Percentiles rank a stretch among this genome's conserved stretches.
These are phyloP conservation scores for Dunckerocampus dactyliophorus DNA, from an alignment of 2,113 vertebrate genomes.

Conservation along the genomic window DNA sequence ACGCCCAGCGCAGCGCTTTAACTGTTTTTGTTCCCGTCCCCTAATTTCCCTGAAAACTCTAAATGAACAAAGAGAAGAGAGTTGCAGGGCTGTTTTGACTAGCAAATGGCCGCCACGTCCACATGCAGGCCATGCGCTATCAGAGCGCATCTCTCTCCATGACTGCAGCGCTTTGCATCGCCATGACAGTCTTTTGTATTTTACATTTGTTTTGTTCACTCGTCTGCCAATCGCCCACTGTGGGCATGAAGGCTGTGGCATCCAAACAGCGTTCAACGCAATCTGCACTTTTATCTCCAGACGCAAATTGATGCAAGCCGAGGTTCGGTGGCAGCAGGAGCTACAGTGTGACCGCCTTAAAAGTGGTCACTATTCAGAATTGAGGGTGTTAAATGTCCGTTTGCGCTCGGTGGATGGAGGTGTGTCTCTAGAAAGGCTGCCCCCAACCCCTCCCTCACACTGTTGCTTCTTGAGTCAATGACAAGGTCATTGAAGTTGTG, in stretches of 20 bases:
- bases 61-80: constrained; percentile 69
- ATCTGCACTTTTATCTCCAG: no score
- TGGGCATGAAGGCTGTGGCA: not conserved
- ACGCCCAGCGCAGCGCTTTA: no score
- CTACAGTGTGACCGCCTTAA: no score
- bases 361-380: no score
- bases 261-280: no score
- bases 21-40: constrained; percentile 18
- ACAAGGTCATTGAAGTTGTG: constrained; percentile 5
- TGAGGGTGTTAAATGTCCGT: no score
- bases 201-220: constrained; percentile 70
- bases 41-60: constrained; percentile 75
- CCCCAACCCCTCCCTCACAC: constrained; percentile 62
- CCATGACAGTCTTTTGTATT: constrained; percentile 67
- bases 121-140: constrained; percentile 13
- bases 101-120: constrained; percentile 68
- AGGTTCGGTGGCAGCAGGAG: no score
- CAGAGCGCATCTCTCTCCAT: constrained; percentile 56
- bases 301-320: no score
- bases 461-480: constrained; percentile 24
- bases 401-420: constrained; percentile 44
- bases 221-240: constrained; percentile 22
- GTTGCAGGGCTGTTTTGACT: constrained; percentile 65
- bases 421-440: constrained; percentile 59
- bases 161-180: constrained; percentile 74